Evolutionary conservation across 2,113 vertebrate genomes (phyloP).

Genomic region (Enhydra lutris): DNA sequence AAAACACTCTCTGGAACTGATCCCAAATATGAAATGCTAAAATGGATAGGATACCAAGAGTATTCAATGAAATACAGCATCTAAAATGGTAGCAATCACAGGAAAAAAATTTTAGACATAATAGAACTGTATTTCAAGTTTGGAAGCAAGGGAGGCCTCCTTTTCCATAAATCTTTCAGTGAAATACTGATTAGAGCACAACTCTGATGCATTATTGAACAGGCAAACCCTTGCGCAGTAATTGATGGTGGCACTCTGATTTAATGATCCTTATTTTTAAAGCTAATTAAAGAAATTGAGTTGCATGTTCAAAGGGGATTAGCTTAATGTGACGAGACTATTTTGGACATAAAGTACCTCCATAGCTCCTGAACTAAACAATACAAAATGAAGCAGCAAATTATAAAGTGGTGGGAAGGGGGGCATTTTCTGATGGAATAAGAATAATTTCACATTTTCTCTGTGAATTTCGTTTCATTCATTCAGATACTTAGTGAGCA

Average conservation of each 20-base stretch:
- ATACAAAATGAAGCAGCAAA: slow-evolving; percentile 31
- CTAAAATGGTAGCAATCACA: slow-evolving; percentile 46
- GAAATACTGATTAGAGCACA: slow-evolving; percentile 47
- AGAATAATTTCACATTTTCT: not conserved
- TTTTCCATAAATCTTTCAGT: slow-evolving; percentile 65
- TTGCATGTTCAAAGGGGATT: slow-evolving; percentile 53
- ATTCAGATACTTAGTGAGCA: not conserved
- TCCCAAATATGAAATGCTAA: slow-evolving; percentile 67
- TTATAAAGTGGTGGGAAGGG: not conserved
- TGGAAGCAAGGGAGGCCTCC: slow-evolving; percentile 32
- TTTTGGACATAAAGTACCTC: slow-evolving; percentile 49
- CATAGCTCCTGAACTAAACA: not conserved
- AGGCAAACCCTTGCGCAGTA: slow-evolving; percentile 50
- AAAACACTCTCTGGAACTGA: slow-evolving; percentile 54
- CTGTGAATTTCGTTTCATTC: not conserved
- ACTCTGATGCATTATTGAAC: slow-evolving; percentile 59
- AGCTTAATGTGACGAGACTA: slow-evolving; percentile 35
- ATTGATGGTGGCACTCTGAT: slow-evolving; percentile 64
- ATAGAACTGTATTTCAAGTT: slow-evolving; percentile 34
- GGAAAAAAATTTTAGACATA: not conserved
- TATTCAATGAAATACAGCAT: slow-evolving; percentile 11
- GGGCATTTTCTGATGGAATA: not conserved
- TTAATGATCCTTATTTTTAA: slow-evolving; percentile 73
- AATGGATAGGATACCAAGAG: not conserved
- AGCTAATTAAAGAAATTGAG: slow-evolving; percentile 77